phyloP scores from a whole-genome alignment of 1,140 invertebrate species.

The Drosophila ironensis region DNA sequence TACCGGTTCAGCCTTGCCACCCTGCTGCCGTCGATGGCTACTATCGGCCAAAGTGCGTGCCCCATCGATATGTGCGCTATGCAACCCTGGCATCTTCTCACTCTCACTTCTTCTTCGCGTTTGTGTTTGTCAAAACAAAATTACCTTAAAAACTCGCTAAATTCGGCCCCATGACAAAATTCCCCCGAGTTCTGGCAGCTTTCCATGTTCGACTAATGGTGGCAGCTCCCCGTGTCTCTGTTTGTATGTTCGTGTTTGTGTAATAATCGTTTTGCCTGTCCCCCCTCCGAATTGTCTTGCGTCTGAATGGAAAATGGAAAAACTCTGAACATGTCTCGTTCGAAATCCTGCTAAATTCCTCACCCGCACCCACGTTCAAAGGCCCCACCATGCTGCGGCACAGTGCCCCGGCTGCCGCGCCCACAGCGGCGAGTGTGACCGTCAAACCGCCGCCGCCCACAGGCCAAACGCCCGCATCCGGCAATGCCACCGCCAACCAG shows the following conservation, averaged over 20 bases:
- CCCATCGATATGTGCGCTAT: conserved; percentile 18
- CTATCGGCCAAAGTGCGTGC: neutral
- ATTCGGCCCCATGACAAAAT: no score
- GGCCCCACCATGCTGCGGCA: conserved; percentile 46
- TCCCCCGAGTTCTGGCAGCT: no score
- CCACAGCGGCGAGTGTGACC: conserved; percentile 19
- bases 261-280: no score
- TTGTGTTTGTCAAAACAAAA: conserved; percentile 79
- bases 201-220: neutral
- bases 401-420: conserved; percentile 25
- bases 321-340: conserved; percentile 41
- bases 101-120: conserved; percentile 46
- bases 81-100: conserved; percentile 20
- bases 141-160: conserved; percentile 46
- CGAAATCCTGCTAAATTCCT: conserved; percentile 33
- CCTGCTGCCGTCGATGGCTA: conserved; percentile 1
- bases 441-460: no score
- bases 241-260: conserved; percentile 9
- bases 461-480: no score
- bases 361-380: conserved; percentile 6
- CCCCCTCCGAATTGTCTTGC: no score
- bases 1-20: no score
- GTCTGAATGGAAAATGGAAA: conserved; percentile 18
- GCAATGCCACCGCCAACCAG: conserved; percentile 25
- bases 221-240: neutral